Percentiles rank a stretch among this genome's conserved stretches.
phyloP scores from a whole-genome alignment of 2,113 vertebrate genomes.

The Salminus brasiliensis region DNA sequence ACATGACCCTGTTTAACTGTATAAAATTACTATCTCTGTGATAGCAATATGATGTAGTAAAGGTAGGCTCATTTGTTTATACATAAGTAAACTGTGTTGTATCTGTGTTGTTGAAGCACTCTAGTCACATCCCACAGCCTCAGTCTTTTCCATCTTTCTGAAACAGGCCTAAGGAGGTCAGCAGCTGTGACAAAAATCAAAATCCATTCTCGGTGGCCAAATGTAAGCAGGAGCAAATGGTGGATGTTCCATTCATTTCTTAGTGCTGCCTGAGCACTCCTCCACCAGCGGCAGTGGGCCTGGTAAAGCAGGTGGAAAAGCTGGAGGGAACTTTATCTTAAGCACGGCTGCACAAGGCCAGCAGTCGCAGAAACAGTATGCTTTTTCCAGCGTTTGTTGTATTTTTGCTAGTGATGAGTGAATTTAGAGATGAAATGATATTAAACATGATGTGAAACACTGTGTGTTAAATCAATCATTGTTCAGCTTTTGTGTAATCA shows the following conservation, averaged over 20 bases:
- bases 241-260: slow-evolving; percentile 51
- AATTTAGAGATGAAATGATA: not conserved
- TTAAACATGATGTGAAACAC: not conserved
- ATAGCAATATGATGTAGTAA: not conserved
- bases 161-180: slow-evolving; percentile 61
- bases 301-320: slow-evolving; percentile 38
- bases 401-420: slow-evolving; percentile 2
- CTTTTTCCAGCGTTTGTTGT: not conserved
- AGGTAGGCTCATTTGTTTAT: no score
- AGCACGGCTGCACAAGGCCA: slow-evolving; percentile 50
- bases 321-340: slow-evolving; percentile 42
- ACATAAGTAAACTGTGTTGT: not conserved
- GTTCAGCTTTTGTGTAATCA: slow-evolving; percentile 5
- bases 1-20: no score
- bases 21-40: no score
- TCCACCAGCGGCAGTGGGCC: slow-evolving; percentile 50
- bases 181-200: slow-evolving; percentile 57
- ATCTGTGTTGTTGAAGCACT: not conserved
- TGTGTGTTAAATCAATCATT: not conserved
- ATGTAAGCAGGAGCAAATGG: slow-evolving; percentile 55
- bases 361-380: slow-evolving; percentile 25
- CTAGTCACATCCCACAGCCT: not conserved
- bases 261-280: slow-evolving; percentile 46
- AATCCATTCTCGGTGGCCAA: slow-evolving; percentile 61
- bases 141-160: slow-evolving; percentile 44